These are phyloP conservation scores for Rhagologus leucostigma DNA, from an alignment of 2,113 vertebrate genomes.

Conservation along the genomic window DNA sequence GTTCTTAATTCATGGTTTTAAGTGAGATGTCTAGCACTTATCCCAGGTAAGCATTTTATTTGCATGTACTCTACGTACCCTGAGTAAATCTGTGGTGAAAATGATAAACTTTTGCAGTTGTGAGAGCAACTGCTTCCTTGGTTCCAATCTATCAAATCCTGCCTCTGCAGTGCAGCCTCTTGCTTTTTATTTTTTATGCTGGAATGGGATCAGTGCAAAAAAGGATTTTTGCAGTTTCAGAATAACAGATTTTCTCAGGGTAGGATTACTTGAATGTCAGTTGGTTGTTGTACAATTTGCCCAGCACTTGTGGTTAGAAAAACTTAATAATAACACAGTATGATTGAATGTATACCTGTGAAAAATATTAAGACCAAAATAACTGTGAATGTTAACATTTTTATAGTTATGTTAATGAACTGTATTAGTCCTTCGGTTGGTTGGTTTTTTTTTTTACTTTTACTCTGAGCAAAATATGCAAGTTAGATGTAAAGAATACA, in stretches of 20 bases:
- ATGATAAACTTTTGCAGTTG: constrained; percentile 5
- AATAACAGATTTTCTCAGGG: constrained; percentile 71
- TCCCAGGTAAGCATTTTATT: constrained; percentile 1
- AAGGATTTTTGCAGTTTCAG: constrained; percentile 51
- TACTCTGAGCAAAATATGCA: constrained; percentile 5
- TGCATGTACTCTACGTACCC: constrained; percentile 17
- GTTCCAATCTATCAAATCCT: constrained; percentile 41
- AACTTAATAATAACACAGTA: constrained; percentile 43
- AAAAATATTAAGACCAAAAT: constrained; percentile 73
- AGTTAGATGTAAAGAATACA: neutral
- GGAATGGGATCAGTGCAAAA: constrained; percentile 50
- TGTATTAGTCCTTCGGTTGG: neutral
- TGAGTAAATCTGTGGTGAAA: constrained; percentile 64
- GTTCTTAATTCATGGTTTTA: neutral
- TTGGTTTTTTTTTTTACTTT: neutral
- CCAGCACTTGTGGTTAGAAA: constrained; percentile 71
- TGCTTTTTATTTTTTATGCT: constrained; percentile 66
- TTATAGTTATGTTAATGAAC: constrained; percentile 11
- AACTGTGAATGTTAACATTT: constrained; percentile 73
- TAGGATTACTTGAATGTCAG: constrained; percentile 78
- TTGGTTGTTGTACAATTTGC: constrained; percentile 57
- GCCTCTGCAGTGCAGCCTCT: constrained; percentile 46
- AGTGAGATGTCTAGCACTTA: constrained; percentile 72
- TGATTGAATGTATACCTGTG: constrained; percentile 60
- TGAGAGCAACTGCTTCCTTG: constrained; percentile 27